Evolutionary conservation across 2,113 vertebrate genomes (phyloP).

Genomic region (Apteryx owenii): DNA sequence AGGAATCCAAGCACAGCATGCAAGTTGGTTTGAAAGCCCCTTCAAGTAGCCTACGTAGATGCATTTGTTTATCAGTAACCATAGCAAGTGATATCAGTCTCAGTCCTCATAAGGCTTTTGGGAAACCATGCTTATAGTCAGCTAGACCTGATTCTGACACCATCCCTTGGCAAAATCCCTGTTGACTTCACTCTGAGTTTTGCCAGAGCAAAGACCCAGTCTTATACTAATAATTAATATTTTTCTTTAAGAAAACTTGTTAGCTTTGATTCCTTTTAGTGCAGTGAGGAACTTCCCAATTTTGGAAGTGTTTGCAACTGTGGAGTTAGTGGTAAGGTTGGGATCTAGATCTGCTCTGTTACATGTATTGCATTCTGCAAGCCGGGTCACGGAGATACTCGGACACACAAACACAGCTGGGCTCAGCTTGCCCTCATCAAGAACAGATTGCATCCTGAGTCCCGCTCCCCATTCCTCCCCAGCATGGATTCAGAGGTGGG

Average conservation of each 20-base stretch:
- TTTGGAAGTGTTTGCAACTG: fast-evolving
- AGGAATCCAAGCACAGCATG: not conserved
- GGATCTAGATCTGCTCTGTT: fast-evolving
- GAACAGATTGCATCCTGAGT: fast-evolving
- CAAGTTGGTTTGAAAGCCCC: not conserved
- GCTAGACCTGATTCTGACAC: not conserved
- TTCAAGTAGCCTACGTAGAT: not conserved
- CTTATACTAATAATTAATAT: not conserved
- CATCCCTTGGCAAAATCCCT: not conserved
- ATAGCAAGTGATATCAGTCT: not conserved
- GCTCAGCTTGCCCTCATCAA: not conserved
- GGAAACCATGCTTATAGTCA: not conserved
- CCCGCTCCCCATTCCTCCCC: too few relatives aligned
- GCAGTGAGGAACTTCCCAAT: not conserved
- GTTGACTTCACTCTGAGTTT: not conserved
- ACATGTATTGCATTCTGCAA: not conserved
- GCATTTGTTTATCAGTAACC: not conserved
- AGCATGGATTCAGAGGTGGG: fast-evolving
- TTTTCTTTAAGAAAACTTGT: not conserved
- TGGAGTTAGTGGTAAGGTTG: not conserved
- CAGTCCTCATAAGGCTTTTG: not conserved
- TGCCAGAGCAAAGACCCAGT: fast-evolving
- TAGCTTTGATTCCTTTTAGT: not conserved
- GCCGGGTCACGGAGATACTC: fast-evolving
- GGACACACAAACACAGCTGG: fast-evolving